Percentiles rank a stretch among this genome's conserved stretches.
Evolutionary conservation across 2,888 invertebrate genomes (phyloP).

Genomic region (Nomada goodeniana): DNA sequence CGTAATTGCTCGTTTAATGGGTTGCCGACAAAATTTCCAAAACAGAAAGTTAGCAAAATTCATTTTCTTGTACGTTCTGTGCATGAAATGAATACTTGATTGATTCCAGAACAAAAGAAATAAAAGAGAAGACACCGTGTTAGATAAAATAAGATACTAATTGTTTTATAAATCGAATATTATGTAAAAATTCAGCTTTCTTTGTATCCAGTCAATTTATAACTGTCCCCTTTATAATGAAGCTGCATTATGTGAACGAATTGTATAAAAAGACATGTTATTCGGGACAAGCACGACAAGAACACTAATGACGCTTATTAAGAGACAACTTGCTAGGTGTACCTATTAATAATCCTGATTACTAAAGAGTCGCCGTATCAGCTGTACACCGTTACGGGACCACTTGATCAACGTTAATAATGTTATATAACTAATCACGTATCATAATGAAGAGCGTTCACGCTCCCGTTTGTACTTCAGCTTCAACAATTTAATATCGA

Average conservation of each 20-base stretch:
- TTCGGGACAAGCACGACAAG: neutral
- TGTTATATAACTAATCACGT: slow-evolving; percentile 63
- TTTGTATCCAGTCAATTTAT: too few species aligned
- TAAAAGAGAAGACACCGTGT: too few species aligned
- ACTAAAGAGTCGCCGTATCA: slow-evolving; percentile 18
- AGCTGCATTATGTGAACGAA: neutral
- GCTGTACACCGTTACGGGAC: slow-evolving; percentile 2
- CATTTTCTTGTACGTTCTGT: neutral
- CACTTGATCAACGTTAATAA: slow-evolving; percentile 58
- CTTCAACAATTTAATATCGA: slow-evolving; percentile 37
- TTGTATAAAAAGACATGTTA: neutral
- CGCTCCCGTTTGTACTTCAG: slow-evolving; percentile 43
- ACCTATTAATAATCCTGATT: slow-evolving; percentile 7
- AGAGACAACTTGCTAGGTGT: neutral
- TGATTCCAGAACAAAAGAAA: too few species aligned
- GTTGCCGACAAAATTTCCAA: neutral
- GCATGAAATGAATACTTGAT: too few species aligned
- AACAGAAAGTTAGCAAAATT: neutral
- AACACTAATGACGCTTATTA: neutral
- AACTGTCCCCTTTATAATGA: too few species aligned
- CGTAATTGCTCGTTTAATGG: neutral
- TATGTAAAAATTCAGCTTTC: too few species aligned
- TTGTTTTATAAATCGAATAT: too few species aligned
- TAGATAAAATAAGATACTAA: too few species aligned
- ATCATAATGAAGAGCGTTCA: slow-evolving; percentile 43